Percentiles rank a stretch among this genome's conserved stretches.
phyloP scores from a whole-genome alignment of 2,888 invertebrate genomes.

The Entomobrya proxima region DNA sequence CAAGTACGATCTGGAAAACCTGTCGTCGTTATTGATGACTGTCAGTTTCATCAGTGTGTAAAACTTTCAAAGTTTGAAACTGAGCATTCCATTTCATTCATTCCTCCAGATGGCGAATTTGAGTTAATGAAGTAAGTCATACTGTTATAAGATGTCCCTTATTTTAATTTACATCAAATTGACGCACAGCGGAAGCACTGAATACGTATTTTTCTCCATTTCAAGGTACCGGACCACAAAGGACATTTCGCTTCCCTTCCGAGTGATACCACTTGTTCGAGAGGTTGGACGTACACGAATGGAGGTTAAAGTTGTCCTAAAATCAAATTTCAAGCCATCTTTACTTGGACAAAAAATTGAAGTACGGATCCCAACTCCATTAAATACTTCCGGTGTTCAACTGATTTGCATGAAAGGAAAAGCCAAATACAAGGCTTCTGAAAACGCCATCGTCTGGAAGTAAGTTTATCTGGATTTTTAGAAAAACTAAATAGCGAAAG shows the following conservation, averaged over 20 bases:
- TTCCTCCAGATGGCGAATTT: constrained; percentile 99
- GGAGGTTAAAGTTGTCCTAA: constrained; percentile 99
- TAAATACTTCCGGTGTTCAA: constrained; percentile 99
- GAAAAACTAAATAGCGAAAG: neutral
- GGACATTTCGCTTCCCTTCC: constrained; percentile 99
- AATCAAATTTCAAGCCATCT: constrained; percentile 99
- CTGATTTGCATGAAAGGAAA: constrained; percentile 99
- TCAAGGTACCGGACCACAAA: constrained; percentile 97
- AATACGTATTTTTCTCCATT: constrained; percentile 41
- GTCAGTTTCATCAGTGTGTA: constrained; percentile 99
- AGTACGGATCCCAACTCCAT: constrained; percentile 98
- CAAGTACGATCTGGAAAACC: constrained; percentile 95
- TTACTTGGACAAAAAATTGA: constrained; percentile 99
- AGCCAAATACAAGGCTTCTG: constrained; percentile 99
- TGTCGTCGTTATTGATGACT: constrained; percentile 99
- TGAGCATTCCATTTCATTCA: constrained; percentile 99
- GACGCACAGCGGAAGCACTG: too few relatives aligned
- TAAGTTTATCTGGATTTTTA: constrained; percentile 78
- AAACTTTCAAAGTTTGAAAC: constrained; percentile 99
- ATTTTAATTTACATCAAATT: neutral
- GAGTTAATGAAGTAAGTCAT: constrained; percentile 93
- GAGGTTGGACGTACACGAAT: constrained; percentile 99
- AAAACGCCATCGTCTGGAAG: constrained; percentile 99
- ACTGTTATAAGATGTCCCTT: neutral
- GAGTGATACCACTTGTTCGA: constrained; percentile 97